Conservation (phyloP, 2,113 vertebrate species). For the Propithecus coquereli region DNA sequence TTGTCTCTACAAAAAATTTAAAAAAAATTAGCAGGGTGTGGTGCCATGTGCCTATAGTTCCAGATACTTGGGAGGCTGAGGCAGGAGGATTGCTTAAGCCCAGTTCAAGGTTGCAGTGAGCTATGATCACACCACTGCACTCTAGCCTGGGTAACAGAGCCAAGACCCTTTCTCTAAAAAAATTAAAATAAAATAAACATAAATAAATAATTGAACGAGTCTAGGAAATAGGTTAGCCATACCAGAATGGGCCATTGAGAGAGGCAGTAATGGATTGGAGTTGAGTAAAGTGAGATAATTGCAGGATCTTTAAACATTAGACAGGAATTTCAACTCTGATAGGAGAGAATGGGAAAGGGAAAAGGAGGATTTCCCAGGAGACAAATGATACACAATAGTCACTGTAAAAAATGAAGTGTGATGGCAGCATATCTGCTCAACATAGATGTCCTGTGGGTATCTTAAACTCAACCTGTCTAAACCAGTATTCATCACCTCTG, state of each 20-base stretch:
- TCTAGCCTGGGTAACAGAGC: too few relatives aligned
- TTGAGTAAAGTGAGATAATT: background rate
- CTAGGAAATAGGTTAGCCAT: background rate
- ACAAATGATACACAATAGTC: background rate
- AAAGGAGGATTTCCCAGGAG: slow-evolving; percentile 8
- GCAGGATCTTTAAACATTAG: background rate
- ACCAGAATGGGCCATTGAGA: background rate
- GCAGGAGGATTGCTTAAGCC: too few relatives aligned
- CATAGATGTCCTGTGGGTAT: slow-evolving; percentile 3
- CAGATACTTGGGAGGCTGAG: too few relatives aligned
- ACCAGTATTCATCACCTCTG: background rate
- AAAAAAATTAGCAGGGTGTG: too few relatives aligned
- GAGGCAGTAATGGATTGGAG: background rate
- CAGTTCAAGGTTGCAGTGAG: too few relatives aligned
- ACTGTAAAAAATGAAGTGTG: background rate
- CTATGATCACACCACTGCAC: too few relatives aligned
- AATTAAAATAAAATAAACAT: too few relatives aligned
- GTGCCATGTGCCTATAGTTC: too few relatives aligned
- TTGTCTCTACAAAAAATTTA: too few relatives aligned
- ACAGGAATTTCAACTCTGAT: background rate
- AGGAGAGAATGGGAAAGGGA: background rate
- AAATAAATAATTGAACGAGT: background rate
- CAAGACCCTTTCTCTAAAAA: too few relatives aligned
- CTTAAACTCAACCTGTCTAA: slow-evolving; percentile 29
- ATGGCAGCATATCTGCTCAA: background rate